These are phyloP conservation scores for Eremophila alpestris DNA, from an alignment of 2,797 vertebrate genomes.

Conservation along the genomic window DNA sequence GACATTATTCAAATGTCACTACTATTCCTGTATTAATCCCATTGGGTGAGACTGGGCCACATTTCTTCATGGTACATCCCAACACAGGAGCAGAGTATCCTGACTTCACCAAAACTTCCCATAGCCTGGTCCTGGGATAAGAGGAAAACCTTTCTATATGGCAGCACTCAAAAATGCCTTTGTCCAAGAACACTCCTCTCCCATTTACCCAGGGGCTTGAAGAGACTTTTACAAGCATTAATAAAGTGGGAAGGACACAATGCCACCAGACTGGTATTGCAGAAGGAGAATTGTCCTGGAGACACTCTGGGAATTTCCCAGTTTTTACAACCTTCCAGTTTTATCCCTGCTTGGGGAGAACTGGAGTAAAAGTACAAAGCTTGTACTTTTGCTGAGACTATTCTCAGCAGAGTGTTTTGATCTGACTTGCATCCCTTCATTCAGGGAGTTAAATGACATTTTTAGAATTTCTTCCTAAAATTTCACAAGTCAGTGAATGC, in stretches of 20 bases:
- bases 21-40: neutral
- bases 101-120: neutral
- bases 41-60: neutral
- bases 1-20: neutral
- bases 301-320: neutral
- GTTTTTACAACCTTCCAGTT: neutral
- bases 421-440: neutral
- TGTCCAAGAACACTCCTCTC: neutral
- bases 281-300: neutral
- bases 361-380: neutral
- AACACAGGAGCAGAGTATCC: neutral
- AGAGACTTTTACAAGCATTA: neutral
- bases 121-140: neutral
- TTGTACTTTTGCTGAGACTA: neutral
- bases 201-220: neutral
- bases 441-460: neutral
- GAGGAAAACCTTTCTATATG: neutral
- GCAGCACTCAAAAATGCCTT: neutral
- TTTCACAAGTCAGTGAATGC: neutral
- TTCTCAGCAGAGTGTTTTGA: neutral
- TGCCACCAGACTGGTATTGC: fast-evolving
- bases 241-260: neutral
- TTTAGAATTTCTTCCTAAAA: conserved; percentile 11
- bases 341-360: neutral
- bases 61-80: neutral